Conservation (phyloP, 2,113 vertebrate species). For the zebrafish (Danio rerio) region DNA sequence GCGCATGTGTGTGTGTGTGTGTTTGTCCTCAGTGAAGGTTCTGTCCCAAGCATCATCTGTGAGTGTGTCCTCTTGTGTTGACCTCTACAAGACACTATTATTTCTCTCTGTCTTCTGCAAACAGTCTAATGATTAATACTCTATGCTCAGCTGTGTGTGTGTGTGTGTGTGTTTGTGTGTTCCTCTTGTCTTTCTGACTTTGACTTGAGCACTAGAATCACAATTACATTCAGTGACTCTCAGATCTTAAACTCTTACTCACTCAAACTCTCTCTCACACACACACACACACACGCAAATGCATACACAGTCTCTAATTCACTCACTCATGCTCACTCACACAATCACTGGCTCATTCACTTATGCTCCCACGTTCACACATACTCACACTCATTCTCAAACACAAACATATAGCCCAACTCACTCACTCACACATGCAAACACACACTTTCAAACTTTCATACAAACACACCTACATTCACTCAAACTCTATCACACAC, state of each 20-base stretch:
- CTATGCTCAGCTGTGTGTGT: not conserved
- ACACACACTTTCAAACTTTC: not conserved
- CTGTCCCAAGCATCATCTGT: slow-evolving; percentile 22
- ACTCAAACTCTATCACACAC: not conserved
- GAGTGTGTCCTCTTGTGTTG: slow-evolving; percentile 32
- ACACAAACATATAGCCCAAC: not conserved
- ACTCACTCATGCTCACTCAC: too few relatives aligned
- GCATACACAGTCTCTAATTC: too few relatives aligned
- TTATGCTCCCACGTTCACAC: not conserved
- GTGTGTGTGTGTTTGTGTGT: not conserved
- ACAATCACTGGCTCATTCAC: too few relatives aligned
- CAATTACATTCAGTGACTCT: slow-evolving; percentile 19
- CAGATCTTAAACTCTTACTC: not conserved
- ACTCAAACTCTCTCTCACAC: not conserved
- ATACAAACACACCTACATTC: too few relatives aligned
- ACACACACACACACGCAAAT: not conserved
- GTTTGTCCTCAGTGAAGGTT: slow-evolving; percentile 15
- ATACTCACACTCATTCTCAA: not conserved
- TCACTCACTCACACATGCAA: rapidly evolving
- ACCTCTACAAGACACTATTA: slow-evolving; percentile 45
- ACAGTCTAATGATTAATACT: slow-evolving; percentile 61
- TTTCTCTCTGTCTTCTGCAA: slow-evolving; percentile 52
- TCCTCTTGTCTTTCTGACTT: slow-evolving; percentile 41
- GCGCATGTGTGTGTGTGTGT: slow-evolving; percentile 11
- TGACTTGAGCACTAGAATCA: slow-evolving; percentile 39